Evolutionary conservation across 2,113 vertebrate species (phyloP).

Genomic region (Chunga burmeisteri): DNA sequence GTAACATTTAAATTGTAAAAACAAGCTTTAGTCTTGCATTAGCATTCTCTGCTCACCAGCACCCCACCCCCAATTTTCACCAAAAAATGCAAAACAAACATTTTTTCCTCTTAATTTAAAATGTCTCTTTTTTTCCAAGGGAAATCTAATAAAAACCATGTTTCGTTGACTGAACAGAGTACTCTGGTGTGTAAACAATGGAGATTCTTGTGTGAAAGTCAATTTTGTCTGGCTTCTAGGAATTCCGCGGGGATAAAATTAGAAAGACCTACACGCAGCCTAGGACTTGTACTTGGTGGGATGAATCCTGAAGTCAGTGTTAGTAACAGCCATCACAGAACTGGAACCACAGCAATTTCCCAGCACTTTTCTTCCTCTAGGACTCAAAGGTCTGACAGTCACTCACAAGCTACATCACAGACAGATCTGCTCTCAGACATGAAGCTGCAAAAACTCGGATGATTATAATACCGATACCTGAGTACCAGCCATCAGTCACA

Average conservation of each 20-base stretch:
- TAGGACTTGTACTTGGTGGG: neutral
- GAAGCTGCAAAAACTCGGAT: neutral
- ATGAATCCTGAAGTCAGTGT: neutral
- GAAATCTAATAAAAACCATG: neutral
- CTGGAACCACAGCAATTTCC: neutral
- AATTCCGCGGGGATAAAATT: slow-evolving; percentile 15
- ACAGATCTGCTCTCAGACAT: neutral
- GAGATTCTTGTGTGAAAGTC: slow-evolving; percentile 39
- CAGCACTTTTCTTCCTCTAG: neutral
- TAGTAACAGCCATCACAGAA: neutral
- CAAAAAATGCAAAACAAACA: neutral
- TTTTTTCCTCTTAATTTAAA: slow-evolving; percentile 28
- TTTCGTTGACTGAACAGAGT: neutral
- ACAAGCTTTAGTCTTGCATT: neutral
- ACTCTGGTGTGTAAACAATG: slow-evolving; percentile 1
- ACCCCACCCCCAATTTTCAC: neutral
- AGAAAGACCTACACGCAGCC: neutral
- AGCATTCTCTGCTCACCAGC: neutral
- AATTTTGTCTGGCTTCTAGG: slow-evolving; percentile 10
- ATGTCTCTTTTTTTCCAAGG: neutral
- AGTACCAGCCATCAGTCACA: neutral
- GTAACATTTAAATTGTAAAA: neutral
- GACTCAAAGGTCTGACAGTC: neutral
- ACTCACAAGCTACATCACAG: neutral
- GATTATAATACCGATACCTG: neutral